Evolutionary conservation across 2,888 invertebrate species (phyloP).

Genomic region (Stictocephala bisonia): DNA sequence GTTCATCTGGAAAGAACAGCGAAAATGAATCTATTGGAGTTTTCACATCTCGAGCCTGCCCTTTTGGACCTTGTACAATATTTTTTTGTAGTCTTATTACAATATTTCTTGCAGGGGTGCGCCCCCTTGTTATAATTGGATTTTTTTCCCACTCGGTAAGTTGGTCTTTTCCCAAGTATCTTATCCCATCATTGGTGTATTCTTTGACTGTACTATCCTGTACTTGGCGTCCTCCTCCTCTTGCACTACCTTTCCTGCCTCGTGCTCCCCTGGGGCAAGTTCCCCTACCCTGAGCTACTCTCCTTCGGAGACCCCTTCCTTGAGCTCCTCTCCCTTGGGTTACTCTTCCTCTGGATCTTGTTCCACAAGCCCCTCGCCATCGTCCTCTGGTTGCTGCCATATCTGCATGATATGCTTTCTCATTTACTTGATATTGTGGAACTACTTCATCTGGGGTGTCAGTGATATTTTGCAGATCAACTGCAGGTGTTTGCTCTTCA

Average conservation of each 20-base stretch:
- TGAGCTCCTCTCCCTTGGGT: slow-evolving; percentile 1
- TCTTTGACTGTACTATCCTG: background rate
- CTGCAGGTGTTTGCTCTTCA: slow-evolving; percentile 3
- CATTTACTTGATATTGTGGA: slow-evolving; percentile 9
- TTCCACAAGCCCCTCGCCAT: background rate
- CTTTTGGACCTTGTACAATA: background rate
- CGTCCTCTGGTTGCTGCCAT: slow-evolving; percentile 1
- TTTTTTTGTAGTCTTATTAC: slow-evolving; percentile 4
- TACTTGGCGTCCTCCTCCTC: background rate
- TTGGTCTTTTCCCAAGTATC: slow-evolving; percentile 3
- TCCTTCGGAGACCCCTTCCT: too few species aligned
- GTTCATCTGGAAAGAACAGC: slow-evolving; percentile 4
- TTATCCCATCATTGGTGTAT: background rate
- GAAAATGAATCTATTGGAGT: slow-evolving; percentile 18
- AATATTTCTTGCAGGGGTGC: slow-evolving; percentile 10
- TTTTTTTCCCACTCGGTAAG: background rate
- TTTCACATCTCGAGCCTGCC: slow-evolving; percentile 4
- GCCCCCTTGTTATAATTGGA: background rate
- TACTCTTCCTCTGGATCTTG: background rate
- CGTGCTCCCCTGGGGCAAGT: too few species aligned
- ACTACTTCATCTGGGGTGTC: background rate
- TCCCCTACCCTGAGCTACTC: too few species aligned
- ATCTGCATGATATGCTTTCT: background rate
- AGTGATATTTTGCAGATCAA: background rate
- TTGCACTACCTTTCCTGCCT: background rate